A percentile compares a stretch with the other conserved stretches of the same genome.
Evolutionary conservation across 2,113 vertebrate genomes (phyloP).

Genomic region (Hemicordylus capensis): DNA sequence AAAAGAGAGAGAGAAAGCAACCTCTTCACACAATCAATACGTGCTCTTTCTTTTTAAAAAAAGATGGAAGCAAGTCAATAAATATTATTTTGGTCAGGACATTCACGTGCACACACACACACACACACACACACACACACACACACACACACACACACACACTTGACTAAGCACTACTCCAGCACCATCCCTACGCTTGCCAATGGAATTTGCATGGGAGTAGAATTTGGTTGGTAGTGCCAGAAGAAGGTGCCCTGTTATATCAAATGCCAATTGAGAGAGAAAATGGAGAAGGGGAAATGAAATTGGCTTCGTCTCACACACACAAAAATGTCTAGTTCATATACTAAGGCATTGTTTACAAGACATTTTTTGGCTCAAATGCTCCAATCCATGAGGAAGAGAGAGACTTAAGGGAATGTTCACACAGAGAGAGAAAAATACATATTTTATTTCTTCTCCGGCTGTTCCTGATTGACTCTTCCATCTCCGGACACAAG

Average conservation of each 20-base stretch:
- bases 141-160: neutral
- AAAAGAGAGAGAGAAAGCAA: neutral
- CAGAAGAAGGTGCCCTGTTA: neutral
- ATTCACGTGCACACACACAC: neutral
- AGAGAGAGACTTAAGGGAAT: neutral
- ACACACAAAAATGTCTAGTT: neutral
- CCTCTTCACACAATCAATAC: neutral
- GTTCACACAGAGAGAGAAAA: conserved; percentile 35
- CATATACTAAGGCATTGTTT: neutral
- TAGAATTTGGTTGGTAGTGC: neutral
- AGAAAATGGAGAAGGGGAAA: rapidly evolving
- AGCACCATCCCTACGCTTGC: neutral
- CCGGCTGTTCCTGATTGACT: conserved; percentile 55
- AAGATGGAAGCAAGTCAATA: neutral
- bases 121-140: neutral
- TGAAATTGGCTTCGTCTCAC: conserved; percentile 12
- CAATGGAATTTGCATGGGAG: neutral
- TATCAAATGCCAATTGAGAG: neutral
- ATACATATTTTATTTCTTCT: conserved; percentile 69
- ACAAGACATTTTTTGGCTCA: neutral
- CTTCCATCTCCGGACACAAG: conserved; percentile 6
- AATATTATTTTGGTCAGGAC: conserved; percentile 7
- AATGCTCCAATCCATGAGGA: neutral
- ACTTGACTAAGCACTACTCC: neutral
- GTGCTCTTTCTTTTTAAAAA: neutral